Conservation (phyloP, 2,113 vertebrate species). For the Galeopterus variegatus region DNA sequence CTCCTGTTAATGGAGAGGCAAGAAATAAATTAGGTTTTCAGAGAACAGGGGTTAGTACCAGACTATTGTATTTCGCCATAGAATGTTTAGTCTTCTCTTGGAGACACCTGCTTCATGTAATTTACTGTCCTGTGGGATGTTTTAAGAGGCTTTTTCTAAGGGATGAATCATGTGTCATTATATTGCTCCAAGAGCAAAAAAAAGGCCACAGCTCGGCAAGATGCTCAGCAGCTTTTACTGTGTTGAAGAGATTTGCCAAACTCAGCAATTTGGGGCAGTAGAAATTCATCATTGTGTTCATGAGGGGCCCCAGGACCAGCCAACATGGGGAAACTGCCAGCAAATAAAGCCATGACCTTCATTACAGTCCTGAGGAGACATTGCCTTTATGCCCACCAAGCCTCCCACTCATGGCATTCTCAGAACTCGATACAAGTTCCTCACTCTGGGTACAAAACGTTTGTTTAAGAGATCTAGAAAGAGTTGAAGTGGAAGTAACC, state of each 20-base stretch:
- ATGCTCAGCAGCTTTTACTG: slow-evolving; percentile 61
- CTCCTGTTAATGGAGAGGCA: slow-evolving; percentile 78
- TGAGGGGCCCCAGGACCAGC: not conserved
- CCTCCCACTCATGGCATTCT: too few species aligned
- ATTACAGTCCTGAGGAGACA: not conserved
- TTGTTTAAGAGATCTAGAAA: not conserved
- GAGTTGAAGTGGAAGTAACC: not conserved
- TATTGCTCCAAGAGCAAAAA: not conserved
- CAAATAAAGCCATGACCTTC: not conserved
- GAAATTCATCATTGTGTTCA: slow-evolving; percentile 70
- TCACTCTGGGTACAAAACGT: not conserved
- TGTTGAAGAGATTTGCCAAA: slow-evolving; percentile 59
- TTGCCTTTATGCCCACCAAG: fast-evolving
- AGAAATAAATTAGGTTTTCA: slow-evolving; percentile 79
- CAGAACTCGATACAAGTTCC: not conserved
- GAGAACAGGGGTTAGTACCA: slow-evolving; percentile 68
- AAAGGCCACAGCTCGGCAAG: slow-evolving; percentile 62
- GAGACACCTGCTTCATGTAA: slow-evolving; percentile 78
- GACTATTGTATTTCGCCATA: slow-evolving; percentile 72
- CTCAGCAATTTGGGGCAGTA: slow-evolving; percentile 38
- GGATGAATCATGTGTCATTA: slow-evolving; percentile 78
- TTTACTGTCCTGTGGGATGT: slow-evolving; percentile 80
- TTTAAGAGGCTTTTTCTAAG: slow-evolving; percentile 82
- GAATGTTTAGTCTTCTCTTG: slow-evolving; percentile 77
- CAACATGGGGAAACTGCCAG: not conserved